Percentiles rank a stretch among this genome's conserved stretches.
Conservation (phyloP, 2,113 vertebrate genomes). For the Zosterops hypoxanthus region DNA sequence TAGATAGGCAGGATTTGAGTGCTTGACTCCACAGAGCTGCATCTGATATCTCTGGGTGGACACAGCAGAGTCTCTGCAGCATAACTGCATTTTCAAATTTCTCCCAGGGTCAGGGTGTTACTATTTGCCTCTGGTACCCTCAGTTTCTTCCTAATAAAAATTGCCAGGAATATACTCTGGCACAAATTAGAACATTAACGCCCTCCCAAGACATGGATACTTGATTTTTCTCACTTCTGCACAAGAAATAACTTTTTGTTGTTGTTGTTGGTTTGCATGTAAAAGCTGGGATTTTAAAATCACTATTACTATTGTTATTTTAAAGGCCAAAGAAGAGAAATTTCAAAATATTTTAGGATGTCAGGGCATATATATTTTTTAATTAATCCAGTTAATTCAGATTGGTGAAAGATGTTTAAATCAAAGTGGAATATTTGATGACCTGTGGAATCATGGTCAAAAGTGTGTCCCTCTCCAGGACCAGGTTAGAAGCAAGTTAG, state of each 20-base stretch:
- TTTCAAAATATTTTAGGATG: not conserved
- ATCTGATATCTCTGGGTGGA: not conserved
- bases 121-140: not conserved
- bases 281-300: not conserved
- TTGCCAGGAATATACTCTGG: not conserved
- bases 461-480: not conserved
- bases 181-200: not conserved
- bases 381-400: not conserved
- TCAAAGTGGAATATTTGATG: not conserved
- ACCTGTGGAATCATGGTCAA: not conserved
- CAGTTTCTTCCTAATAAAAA: not conserved
- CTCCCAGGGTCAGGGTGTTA: not conserved
- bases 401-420: not conserved
- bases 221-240: not conserved
- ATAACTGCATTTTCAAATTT: not conserved
- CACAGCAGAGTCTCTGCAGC: not conserved
- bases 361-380: not conserved
- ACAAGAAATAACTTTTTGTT: not conserved
- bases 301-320: not conserved
- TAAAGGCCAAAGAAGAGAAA: not conserved
- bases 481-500: not conserved
- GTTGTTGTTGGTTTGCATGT: not conserved
- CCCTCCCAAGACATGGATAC: not conserved
- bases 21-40: not conserved
- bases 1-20: not conserved